Percentiles rank a stretch among this genome's conserved stretches.
Conservation (phyloP, 2,888 invertebrate species). For the Cryptocephalus moraei region DNA sequence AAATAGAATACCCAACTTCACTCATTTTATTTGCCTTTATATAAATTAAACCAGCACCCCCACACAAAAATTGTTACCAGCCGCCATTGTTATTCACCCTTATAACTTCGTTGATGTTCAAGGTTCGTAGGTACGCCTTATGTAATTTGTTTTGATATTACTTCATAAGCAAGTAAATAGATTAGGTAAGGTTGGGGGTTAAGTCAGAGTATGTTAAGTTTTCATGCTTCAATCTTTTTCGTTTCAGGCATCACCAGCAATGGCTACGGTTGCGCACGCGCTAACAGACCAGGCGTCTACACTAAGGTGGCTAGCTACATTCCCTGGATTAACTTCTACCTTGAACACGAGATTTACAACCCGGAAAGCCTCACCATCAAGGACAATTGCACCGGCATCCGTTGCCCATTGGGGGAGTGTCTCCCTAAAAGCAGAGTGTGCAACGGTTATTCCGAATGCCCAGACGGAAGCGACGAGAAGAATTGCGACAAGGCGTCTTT, state of each 20-base stretch:
- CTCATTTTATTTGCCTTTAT: no score
- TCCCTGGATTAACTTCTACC: constrained; percentile 56
- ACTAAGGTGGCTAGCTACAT: constrained; percentile 69
- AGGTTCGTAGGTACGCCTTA: no score
- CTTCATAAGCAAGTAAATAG: no score
- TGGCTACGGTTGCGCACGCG: constrained; percentile 70
- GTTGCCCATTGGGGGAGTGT: constrained; percentile 69
- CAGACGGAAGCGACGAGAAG: constrained; percentile 63
- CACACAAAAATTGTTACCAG: no score
- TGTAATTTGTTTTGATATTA: no score
- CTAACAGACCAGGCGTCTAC: constrained; percentile 70
- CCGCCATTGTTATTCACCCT: no score
- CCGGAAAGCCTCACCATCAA: constrained; percentile 14
- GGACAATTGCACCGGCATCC: constrained; percentile 51
- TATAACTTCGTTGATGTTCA: no score
- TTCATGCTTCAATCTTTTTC: not conserved
- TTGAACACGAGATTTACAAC: constrained; percentile 25
- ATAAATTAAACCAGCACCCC: no score
- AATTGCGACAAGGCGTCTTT: constrained; percentile 37
- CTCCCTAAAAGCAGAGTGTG: constrained; percentile 60
- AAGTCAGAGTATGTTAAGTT: no score
- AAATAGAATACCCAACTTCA: no score
- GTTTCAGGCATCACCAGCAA: constrained; percentile 63
- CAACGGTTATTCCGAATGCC: constrained; percentile 69
- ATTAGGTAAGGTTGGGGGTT: no score